Base-by-base conservation (phyloP, 2,888 invertebrate species). In the Caenorhabditis macrosperma region DNA sequence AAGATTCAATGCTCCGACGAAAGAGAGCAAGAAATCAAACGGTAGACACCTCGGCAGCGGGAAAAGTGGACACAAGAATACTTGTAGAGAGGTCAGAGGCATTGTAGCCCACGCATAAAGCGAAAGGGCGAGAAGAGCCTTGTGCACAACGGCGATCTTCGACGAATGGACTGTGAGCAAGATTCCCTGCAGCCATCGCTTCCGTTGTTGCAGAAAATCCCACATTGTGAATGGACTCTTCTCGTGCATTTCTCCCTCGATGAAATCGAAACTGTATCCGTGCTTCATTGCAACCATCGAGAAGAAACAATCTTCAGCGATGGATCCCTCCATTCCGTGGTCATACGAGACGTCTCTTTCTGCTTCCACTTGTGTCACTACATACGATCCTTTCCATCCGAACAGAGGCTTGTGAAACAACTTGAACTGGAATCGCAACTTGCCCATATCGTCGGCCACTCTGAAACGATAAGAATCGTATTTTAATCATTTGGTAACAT, bases 181-280 rank as follows among this genome's bases (percentile, higher is more conserved):
- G 60, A 92, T 91, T 57, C 92, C 92, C 87, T 93, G 93, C 66
- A 97, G 93, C 97, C 97, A 97, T 66, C 97, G 93, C 91, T 97
- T 97, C 75, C 97, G 93, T 91, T 97, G 97, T 91, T 97, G 96
- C 86, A 97, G 93, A 90, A 97, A 96, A 91, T 97, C 97, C 94
- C 95, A 94, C 35, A 97, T 92, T 1, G 95, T 95, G 91, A 97
- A 97, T 2, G 97, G 97, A 6, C 96, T 96, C 91, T 97, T 97
- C 91, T 97, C 97, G 94, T 96, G 96, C 97, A 97, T 97, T 92
- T 97, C 97, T 59, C 97, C 97, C 91, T 97, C 97, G 84, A 97
- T 94, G 92, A 97, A 97, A 91, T 96, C 95, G 91, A 97, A 97
- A 22, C 94, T 93, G 91, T 95, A 97, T 28, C 96, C 97, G 91